phyloP scores from a whole-genome alignment of 2,888 invertebrate species.

The Trichopoda pennipes region DNA sequence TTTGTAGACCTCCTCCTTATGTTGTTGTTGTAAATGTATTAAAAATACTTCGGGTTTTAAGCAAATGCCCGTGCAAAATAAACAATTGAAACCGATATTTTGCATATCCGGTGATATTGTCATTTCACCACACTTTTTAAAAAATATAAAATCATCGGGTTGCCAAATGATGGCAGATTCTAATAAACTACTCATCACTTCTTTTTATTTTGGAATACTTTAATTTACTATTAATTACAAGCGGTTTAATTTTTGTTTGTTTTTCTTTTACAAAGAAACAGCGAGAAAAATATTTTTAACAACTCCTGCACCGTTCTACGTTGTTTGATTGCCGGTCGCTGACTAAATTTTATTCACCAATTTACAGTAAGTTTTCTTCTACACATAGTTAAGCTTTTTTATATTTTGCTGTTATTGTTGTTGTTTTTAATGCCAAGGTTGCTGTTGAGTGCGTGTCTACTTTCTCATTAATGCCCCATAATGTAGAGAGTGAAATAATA shows the following conservation, averaged over 20 bases:
- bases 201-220: not conserved
- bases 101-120: slow-evolving; percentile 76
- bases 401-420: not conserved
- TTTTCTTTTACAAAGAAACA: not conserved
- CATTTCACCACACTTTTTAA: slow-evolving; percentile 77
- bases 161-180: slow-evolving; percentile 67
- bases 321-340: slow-evolving; percentile 65
- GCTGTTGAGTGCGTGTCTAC: slow-evolving; percentile 33
- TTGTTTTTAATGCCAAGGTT: slow-evolving; percentile 11
- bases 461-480: slow-evolving; percentile 17
- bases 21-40: slow-evolving; percentile 74
- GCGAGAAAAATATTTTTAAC: slow-evolving; percentile 2
- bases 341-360: slow-evolving; percentile 62
- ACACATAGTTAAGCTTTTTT: slow-evolving; percentile 32
- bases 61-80: slow-evolving; percentile 76
- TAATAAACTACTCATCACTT: slow-evolving; percentile 30
- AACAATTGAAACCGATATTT: slow-evolving; percentile 76
- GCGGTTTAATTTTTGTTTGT: not conserved
- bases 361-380: slow-evolving; percentile 56
- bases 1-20: slow-evolving; percentile 73
- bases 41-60: slow-evolving; percentile 75
- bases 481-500: not conserved
- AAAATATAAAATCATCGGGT: slow-evolving; percentile 75
- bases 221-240: not conserved
- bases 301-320: slow-evolving; percentile 39